Conservation (phyloP, 2,797 vertebrate species). For the Bradypodion ventrale region DNA sequence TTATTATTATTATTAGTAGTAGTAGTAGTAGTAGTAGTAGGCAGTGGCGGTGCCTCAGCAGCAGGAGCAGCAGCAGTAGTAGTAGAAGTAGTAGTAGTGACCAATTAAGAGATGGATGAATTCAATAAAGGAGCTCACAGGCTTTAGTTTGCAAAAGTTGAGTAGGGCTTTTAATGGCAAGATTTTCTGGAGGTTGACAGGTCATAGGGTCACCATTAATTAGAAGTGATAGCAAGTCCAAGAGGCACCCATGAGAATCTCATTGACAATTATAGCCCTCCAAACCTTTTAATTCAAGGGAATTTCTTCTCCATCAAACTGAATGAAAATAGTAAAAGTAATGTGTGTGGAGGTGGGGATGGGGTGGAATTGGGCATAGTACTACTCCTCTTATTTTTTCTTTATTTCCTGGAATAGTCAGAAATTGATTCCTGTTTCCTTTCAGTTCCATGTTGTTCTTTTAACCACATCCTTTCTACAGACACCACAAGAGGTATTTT, state of each 20-base stretch:
- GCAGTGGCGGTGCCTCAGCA: no score
- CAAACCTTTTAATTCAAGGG: background rate
- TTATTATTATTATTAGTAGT: no score
- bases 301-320: background rate
- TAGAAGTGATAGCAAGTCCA: background rate
- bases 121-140: no score
- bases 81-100: no score
- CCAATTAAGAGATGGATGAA: no score
- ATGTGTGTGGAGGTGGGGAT: no score
- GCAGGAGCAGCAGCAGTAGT: no score
- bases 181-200: no score
- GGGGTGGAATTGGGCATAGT: background rate
- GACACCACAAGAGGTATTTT: background rate
- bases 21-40: no score
- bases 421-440: background rate
- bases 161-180: no score
- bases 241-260: background rate
- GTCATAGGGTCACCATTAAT: no score
- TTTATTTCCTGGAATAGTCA: rapidly evolving
- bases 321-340: background rate
- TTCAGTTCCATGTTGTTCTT: background rate
- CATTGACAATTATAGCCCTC: background rate
- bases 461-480: background rate
- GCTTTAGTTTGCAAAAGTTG: no score
- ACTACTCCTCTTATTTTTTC: background rate